Conservation (phyloP, 2,797 vertebrate genomes). For the Sebastes oblongus region DNA sequence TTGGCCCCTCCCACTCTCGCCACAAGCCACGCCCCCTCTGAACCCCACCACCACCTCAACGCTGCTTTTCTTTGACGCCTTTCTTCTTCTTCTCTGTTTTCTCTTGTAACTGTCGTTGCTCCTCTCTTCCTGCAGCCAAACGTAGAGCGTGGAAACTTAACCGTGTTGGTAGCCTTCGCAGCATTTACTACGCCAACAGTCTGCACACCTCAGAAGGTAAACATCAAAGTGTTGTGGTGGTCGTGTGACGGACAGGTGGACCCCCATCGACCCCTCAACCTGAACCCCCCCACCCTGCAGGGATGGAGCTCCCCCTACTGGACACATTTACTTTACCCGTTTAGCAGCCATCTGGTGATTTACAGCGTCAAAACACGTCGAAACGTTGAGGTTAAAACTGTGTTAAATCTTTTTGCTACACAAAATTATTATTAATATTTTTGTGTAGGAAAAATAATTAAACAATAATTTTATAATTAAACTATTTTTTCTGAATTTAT, state of each 20-base stretch:
- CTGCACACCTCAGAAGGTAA: constrained; percentile 90
- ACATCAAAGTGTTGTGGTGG: constrained; percentile 35
- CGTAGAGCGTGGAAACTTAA: constrained; percentile 94
- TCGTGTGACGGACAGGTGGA: neutral
- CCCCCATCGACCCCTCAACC: neutral
- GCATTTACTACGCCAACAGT: constrained; percentile 88
- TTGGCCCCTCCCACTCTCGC: neutral
- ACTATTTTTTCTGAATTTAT: too few relatives aligned
- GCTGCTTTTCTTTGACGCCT: constrained; percentile 16
- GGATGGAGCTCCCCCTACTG: neutral
- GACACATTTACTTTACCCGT: neutral
- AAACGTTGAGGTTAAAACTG: neutral
- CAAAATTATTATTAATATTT: too few relatives aligned
- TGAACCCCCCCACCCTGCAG: constrained; percentile 6
- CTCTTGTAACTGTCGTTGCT: neutral
- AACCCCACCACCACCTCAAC: neutral
- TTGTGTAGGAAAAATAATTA: too few relatives aligned
- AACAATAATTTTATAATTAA: too few relatives aligned
- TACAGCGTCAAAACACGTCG: neutral
- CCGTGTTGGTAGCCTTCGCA: constrained; percentile 92
- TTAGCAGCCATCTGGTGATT: constrained; percentile 1
- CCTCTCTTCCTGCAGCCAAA: constrained; percentile 86
- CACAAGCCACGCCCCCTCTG: neutral
- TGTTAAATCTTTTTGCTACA: too few relatives aligned
- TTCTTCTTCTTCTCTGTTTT: constrained; percentile 63